Evolutionary conservation across 2,113 vertebrate species (phyloP), one percentile per base, ranked within the genome.

Genomic region (Brachyhypopomus occidentalis): DNA sequence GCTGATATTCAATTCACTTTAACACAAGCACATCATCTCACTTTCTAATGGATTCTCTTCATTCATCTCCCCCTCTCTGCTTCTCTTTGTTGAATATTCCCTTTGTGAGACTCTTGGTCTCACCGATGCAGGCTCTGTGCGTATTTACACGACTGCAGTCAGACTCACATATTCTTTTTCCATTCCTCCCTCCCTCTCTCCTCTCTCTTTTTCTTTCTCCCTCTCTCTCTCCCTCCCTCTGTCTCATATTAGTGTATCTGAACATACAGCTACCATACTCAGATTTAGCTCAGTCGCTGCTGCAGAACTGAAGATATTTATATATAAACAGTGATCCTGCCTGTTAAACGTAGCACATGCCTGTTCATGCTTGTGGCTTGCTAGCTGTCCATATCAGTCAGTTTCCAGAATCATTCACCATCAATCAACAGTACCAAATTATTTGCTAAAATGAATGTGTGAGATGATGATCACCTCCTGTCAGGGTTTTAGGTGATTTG

Each of bases 1-100:
- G 52, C 77, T 77, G 64, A 79, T 85, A 85, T 82, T 75, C 80
- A 85, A 82, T 85, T 79, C 80, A 82, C 84, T 85, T 85, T 85
- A 73, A 78, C 62, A 60, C 82, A 74, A 67, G 36, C 25, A 78
- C 23, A 60, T 81, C 72, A 72, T 69, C 75, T 72, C 55, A 27
- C 79, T 82, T 77, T 72, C 72, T 79, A 38, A 81, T 80, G 74
- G 55, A 76, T 79, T 79, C 63, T 83, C 60, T 79, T 78, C 74
- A 76, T 84, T 75, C 38, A 59, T 83, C 52, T 69, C 52, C 45
- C 34, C 59, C 59, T 69, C 69, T 70, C 34, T 11, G 17, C 2
- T 55, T 72, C 75, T 72, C 70, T 79, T 41, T 79, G 72, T 59
- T 75, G 36, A 81, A 81, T 75, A 48, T 67, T 79, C 58, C 48